Conservation (phyloP, 1,140 invertebrate genomes). For the Drosophila chauvacae region DNA sequence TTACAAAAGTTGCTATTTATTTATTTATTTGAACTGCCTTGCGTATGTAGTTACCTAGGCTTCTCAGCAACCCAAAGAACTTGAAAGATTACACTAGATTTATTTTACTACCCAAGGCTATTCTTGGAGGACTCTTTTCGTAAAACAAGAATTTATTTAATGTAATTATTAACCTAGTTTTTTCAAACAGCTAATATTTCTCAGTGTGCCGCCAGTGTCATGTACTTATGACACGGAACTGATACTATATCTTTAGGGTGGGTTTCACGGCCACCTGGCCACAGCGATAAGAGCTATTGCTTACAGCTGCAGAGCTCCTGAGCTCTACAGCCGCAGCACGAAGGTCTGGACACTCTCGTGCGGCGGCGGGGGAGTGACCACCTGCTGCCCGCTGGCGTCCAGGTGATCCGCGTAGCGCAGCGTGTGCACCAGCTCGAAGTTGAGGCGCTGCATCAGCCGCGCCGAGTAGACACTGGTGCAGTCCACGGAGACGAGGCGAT, state of each 20-base stretch:
- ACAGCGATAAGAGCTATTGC: not conserved
- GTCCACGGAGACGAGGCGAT: constrained; percentile 55
- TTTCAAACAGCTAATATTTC: not conserved
- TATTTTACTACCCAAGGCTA: not conserved
- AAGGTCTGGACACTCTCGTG: constrained; percentile 64
- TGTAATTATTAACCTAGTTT: not conserved
- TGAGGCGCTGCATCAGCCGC: constrained; percentile 45
- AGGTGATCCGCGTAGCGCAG: constrained; percentile 49
- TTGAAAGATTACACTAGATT: no score
- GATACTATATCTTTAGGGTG: not conserved
- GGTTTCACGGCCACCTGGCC: not conserved
- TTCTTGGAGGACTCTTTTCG: not conserved
- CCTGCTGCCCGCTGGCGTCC: constrained; percentile 48
- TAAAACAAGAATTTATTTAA: not conserved
- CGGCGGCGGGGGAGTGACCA: constrained; percentile 58
- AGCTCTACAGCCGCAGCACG: constrained; percentile 23
- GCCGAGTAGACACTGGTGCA: constrained; percentile 70
- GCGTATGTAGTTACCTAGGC: no score
- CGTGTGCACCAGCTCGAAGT: constrained; percentile 46
- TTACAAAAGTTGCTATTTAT: no score
- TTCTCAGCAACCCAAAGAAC: no score
- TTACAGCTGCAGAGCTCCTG: constrained; percentile 1
- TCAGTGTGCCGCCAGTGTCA: not conserved
- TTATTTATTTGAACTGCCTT: no score
- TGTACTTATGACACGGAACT: not conserved